Evolutionary conservation across 2,888 invertebrate genomes (phyloP).

Genomic region (Leucania comma): DNA sequence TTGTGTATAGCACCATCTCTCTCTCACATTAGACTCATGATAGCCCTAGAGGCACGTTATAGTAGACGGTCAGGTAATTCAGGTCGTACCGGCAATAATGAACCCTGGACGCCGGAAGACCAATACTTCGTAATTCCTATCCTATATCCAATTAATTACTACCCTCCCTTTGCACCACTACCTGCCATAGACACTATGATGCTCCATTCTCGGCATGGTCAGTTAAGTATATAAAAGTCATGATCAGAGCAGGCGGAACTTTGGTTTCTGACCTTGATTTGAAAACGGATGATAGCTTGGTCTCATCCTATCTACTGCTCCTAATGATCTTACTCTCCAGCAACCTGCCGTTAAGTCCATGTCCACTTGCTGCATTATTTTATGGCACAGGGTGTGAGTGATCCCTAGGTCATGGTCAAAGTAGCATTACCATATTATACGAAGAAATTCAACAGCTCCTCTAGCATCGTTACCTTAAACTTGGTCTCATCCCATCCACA

Average conservation of each 20-base stretch:
- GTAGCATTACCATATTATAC: constrained; percentile 81
- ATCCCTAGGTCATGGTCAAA: constrained; percentile 91
- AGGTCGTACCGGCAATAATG: too few species aligned
- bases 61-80: too few species aligned
- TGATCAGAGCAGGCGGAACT: background rate
- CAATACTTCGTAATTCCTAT: too few species aligned
- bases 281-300: constrained; percentile 78
- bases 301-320: constrained; percentile 95
- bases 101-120: too few species aligned
- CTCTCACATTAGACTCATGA: too few species aligned
- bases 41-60: too few species aligned
- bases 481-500: constrained; percentile 95
- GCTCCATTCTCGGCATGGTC: too few species aligned
- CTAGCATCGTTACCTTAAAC: constrained; percentile 86
- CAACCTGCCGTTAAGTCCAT: constrained; percentile 94
- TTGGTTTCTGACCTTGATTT: background rate
- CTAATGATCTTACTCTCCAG: constrained; percentile 94
- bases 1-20: too few species aligned
- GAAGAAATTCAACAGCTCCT: too few species aligned
- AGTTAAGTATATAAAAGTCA: background rate
- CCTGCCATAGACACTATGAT: background rate
- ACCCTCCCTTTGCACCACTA: background rate
- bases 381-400: constrained; percentile 94
- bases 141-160: too few species aligned
- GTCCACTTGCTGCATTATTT: constrained; percentile 96